Conservation (phyloP, 1,140 invertebrate species). For the Araneus ventricosus region DNA sequence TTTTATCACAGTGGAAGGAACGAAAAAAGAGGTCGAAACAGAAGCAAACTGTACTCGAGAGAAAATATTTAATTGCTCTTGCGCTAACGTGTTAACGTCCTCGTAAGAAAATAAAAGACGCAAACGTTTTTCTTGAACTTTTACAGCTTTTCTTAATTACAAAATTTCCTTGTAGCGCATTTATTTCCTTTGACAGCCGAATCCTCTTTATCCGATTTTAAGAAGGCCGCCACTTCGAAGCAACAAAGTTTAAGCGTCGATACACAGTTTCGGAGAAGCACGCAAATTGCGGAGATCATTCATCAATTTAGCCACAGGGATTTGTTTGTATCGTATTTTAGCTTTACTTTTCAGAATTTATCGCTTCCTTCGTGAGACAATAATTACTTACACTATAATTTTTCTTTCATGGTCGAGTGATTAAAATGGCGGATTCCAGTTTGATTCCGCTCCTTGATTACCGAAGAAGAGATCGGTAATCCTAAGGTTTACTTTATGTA, state of each 20-base stretch:
- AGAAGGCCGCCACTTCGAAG: not conserved
- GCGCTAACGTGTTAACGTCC: conserved; percentile 29
- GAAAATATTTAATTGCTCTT: conserved; percentile 40
- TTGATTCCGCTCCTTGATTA: conserved; percentile 7
- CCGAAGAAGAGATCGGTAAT: conserved; percentile 7
- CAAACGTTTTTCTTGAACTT: conserved; percentile 54
- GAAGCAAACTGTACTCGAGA: conserved; percentile 30
- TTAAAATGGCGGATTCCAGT: conserved; percentile 14
- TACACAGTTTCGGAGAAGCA: conserved; percentile 8
- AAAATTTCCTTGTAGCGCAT: conserved; percentile 50
- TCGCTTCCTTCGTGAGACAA: conserved; percentile 33
- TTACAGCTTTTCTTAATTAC: conserved; percentile 63
- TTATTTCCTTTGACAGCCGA: conserved; percentile 61
- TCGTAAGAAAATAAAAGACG: conserved; percentile 43
- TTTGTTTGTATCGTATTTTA: conserved; percentile 55
- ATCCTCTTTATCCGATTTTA: conserved; percentile 58
- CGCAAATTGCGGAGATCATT: conserved; percentile 57
- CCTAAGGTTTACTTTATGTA: conserved; percentile 7
- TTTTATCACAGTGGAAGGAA: not conserved
- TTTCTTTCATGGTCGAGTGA: conserved; percentile 45
- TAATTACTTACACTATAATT: conserved; percentile 46
- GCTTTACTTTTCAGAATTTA: conserved; percentile 46
- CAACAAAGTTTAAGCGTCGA: conserved; percentile 12
- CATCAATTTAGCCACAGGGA: conserved; percentile 65
- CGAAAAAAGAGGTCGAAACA: not conserved